A percentile compares a stretch with the other conserved stretches of the same genome.
These are phyloP conservation scores for Palythoa grandis DNA, from an alignment of 92 coral and sea anemone genomes.

Conservation along the genomic window DNA sequence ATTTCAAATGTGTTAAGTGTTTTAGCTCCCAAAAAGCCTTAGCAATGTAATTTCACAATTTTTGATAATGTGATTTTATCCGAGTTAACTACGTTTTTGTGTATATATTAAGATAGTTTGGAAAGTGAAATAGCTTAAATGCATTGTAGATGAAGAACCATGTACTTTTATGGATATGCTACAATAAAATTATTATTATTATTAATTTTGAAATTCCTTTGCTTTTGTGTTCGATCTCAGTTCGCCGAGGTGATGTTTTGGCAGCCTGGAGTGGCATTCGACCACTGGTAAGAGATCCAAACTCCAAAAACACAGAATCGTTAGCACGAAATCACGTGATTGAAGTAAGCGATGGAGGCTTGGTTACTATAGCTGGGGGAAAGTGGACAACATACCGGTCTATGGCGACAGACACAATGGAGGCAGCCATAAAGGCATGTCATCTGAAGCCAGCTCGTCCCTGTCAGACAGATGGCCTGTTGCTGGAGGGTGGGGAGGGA, in stretches of 20 bases:
- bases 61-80: no score
- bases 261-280: constrained; percentile 99
- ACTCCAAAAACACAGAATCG: constrained; percentile 89
- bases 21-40: no score
- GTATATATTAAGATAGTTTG: no score
- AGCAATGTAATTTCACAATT: no score
- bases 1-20: no score
- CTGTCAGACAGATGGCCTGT: constrained; percentile 95
- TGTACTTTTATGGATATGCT: background rate
- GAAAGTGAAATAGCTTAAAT: no score
- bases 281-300: constrained; percentile 91
- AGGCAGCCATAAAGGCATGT: constrained; percentile 86
- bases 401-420: constrained; percentile 93
- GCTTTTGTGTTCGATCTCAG: constrained; percentile 44
- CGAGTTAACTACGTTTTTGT: no score
- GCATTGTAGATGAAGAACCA: no score
- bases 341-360: constrained; percentile 82
- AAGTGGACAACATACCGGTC: constrained; percentile 99
- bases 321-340: constrained; percentile 98
- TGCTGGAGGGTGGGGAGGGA: constrained; percentile 96
- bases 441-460: constrained; percentile 75
- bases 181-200: no score
- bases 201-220: background rate
- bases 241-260: constrained; percentile 91
- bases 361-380: constrained; percentile 98